Evolutionary conservation across 92 coral and sea anemone genomes (phyloP).

Genomic region (Paragorgia papillata): DNA sequence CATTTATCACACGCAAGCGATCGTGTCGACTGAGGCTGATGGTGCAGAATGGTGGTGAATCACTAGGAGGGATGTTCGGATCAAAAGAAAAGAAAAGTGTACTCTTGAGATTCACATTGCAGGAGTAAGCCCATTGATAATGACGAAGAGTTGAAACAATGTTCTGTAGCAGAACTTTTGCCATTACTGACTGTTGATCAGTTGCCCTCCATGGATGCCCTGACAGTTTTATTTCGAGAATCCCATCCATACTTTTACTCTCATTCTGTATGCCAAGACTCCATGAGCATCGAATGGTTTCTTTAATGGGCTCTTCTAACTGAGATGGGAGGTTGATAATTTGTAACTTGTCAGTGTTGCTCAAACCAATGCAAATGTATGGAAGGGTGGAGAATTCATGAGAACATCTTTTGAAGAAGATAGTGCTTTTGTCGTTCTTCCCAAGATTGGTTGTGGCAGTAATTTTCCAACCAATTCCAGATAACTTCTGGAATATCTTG

Average conservation of each 20-base stretch:
- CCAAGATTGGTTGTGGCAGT: slow-evolving; percentile 45
- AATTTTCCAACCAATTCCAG: slow-evolving; percentile 60
- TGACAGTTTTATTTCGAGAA: slow-evolving; percentile 45
- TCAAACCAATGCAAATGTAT: slow-evolving; percentile 59
- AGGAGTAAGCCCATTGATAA: slow-evolving; percentile 56
- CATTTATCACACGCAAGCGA: slow-evolving; percentile 54
- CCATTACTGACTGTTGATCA: slow-evolving; percentile 49
- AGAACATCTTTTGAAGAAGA: slow-evolving; percentile 53
- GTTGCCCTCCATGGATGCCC: slow-evolving; percentile 63
- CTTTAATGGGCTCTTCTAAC: slow-evolving; percentile 48
- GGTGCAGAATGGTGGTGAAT: slow-evolving; percentile 30
- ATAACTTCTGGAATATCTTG: slow-evolving; percentile 53
- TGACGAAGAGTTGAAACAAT: slow-evolving; percentile 43
- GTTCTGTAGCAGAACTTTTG: slow-evolving; percentile 48
- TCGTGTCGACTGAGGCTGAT: slow-evolving; percentile 56
- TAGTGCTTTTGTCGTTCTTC: slow-evolving; percentile 42
- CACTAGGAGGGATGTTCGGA: slow-evolving; percentile 36
- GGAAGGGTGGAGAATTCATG: slow-evolving; percentile 25
- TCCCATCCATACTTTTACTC: slow-evolving; percentile 32
- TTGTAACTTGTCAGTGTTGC: slow-evolving; percentile 60
- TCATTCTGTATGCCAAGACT: slow-evolving; percentile 56
- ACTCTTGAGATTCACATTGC: slow-evolving; percentile 51
- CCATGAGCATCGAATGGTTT: slow-evolving; percentile 49
- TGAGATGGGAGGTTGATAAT: slow-evolving; percentile 53
- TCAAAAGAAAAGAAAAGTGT: slow-evolving; percentile 58